phyloP scores from a whole-genome alignment of 2,113 vertebrate species.

The Heteronetta atricapilla region DNA sequence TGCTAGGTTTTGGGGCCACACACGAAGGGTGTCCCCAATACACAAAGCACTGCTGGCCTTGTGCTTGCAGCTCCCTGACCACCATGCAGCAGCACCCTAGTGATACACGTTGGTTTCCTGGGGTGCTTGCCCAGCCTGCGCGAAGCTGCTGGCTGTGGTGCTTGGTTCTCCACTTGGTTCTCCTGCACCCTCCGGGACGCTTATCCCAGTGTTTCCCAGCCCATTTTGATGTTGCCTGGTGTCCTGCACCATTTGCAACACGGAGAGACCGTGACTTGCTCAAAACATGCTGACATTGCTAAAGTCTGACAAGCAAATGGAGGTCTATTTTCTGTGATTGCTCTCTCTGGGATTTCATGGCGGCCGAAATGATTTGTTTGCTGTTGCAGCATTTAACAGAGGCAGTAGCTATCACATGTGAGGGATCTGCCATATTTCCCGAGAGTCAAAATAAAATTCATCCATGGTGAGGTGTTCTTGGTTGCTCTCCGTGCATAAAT shows the following conservation, averaged over 20 bases:
- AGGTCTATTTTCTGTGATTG: conserved; percentile 4
- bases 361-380: not conserved
- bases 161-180: not conserved
- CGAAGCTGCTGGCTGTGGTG: not conserved
- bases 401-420: not conserved
- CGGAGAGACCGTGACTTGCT: not conserved
- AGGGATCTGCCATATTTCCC: not conserved
- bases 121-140: not conserved
- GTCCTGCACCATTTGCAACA: not conserved
- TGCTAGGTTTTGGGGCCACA: rapidly evolving
- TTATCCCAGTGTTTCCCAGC: not conserved
- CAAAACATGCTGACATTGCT: not conserved
- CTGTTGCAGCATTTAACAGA: not conserved
- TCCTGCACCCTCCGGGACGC: rapidly evolving
- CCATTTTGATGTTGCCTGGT: not conserved
- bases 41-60: not conserved
- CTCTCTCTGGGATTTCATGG: not conserved
- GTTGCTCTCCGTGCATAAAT: not conserved
- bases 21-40: not conserved
- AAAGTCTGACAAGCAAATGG: not conserved
- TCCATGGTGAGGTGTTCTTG: rapidly evolving
- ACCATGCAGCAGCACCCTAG: rapidly evolving
- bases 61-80: rapidly evolving
- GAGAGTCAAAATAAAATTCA: not conserved
- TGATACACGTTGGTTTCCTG: not conserved